Evolutionary conservation across 1,140 invertebrate genomes (phyloP).

Genomic region (Anastatus disparis): DNA sequence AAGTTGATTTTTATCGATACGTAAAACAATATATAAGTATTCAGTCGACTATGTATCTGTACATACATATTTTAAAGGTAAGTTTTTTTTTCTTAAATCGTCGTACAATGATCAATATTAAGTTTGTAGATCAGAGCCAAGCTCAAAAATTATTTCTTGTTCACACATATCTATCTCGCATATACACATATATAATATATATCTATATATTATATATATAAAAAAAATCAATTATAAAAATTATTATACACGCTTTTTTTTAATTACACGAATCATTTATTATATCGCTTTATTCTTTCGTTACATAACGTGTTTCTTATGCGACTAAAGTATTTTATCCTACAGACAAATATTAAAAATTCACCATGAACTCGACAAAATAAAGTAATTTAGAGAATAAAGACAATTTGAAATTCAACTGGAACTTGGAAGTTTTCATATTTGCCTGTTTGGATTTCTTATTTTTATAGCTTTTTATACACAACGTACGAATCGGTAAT

Average conservation of each 20-base stretch:
- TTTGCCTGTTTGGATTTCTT: conserved; percentile 27
- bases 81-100: not conserved
- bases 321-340: conserved; percentile 22
- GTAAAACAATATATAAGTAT: not conserved
- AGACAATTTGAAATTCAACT: not conserved
- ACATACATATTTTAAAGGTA: conserved; percentile 20
- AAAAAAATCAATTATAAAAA: conserved; percentile 39
- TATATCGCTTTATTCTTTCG: conserved; percentile 27
- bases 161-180: conserved; percentile 14
- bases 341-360: conserved; percentile 35
- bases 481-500: conserved; percentile 17
- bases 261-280: conserved; percentile 38
- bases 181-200: conserved; percentile 29
- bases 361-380: not conserved
- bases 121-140: conserved; percentile 1
- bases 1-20: too few relatives aligned
- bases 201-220: conserved; percentile 28
- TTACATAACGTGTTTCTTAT: conserved; percentile 26
- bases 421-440: conserved; percentile 23
- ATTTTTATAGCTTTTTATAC: conserved; percentile 31
- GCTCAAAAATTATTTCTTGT: conserved; percentile 12
- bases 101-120: conserved; percentile 6
- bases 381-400: conserved; percentile 26
- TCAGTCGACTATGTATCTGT: conserved; percentile 16
- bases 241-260: conserved; percentile 39